Evolutionary conservation across 2,113 vertebrate species (phyloP).

Genomic region (Gopherus flavomarginatus): DNA sequence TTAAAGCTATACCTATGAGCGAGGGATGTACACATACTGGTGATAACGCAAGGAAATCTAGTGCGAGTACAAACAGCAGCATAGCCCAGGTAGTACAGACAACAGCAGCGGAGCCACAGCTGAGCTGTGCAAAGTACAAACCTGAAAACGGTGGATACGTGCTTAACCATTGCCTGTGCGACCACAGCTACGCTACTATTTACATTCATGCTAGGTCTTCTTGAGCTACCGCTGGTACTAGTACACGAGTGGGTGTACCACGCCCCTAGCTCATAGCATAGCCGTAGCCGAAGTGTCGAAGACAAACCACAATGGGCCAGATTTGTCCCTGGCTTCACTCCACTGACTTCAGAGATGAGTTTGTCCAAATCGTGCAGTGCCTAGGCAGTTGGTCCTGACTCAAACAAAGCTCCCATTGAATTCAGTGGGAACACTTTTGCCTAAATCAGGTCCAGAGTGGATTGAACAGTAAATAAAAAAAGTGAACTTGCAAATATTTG

Average conservation of each 20-base stretch:
- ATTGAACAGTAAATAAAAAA: background rate
- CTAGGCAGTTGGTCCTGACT: background rate
- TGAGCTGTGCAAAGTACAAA: background rate
- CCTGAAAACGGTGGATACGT: background rate
- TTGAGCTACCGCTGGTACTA: background rate
- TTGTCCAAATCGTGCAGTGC: background rate
- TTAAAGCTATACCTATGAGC: background rate
- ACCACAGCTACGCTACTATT: too few relatives aligned
- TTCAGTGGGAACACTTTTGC: background rate
- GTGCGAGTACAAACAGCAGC: background rate
- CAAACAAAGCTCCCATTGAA: background rate
- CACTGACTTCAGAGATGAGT: background rate
- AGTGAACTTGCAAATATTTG: background rate
- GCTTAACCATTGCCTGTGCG: too few relatives aligned
- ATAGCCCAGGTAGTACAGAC: background rate
- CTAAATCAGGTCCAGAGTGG: accelerated
- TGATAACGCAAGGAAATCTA: background rate
- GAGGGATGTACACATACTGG: background rate
- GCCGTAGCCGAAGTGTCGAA: background rate
- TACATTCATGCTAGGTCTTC: background rate
- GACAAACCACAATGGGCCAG: background rate
- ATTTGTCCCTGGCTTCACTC: background rate
- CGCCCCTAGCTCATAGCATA: too few relatives aligned
- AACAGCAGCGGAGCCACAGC: background rate
- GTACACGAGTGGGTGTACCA: background rate